phyloP scores from a whole-genome alignment of 2,888 invertebrate species.

The Ichneumon xanthorius region DNA sequence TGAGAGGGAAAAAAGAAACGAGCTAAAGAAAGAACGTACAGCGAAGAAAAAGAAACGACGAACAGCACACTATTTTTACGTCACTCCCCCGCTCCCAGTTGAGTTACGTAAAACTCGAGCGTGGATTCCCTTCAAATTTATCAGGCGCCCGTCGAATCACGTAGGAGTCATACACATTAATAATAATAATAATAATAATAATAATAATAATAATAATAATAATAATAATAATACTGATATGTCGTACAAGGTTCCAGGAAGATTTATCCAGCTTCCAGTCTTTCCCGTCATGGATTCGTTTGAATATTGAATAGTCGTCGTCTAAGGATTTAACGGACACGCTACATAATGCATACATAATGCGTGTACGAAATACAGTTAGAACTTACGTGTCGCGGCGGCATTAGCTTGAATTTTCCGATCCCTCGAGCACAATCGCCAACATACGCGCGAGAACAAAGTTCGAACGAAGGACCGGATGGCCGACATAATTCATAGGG shows the following conservation, averaged over 20 bases:
- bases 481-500: conserved; percentile 50
- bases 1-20: conserved; percentile 14
- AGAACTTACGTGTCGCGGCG: not conserved
- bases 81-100: conserved; percentile 20
- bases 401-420: conserved; percentile 10
- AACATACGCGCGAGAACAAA: conserved; percentile 3
- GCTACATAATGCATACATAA: not conserved
- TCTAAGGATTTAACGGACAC: not conserved
- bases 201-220: conserved; percentile 11
- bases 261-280: not conserved
- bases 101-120: conserved; percentile 44
- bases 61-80: conserved; percentile 42
- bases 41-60: conserved; percentile 6
- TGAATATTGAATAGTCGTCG: not conserved
- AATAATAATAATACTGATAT: not conserved
- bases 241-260: not conserved
- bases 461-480: conserved; percentile 44
- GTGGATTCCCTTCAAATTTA: conserved; percentile 20
- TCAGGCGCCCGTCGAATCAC: conserved; percentile 10
- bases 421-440: not conserved
- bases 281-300: not conserved
- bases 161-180: not conserved
- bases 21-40: conserved; percentile 18
- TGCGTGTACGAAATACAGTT: not conserved
- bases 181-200: conserved; percentile 11